Base-by-base conservation (phyloP, 2,888 invertebrate genomes). In the Physocephala rufipes region DNA sequence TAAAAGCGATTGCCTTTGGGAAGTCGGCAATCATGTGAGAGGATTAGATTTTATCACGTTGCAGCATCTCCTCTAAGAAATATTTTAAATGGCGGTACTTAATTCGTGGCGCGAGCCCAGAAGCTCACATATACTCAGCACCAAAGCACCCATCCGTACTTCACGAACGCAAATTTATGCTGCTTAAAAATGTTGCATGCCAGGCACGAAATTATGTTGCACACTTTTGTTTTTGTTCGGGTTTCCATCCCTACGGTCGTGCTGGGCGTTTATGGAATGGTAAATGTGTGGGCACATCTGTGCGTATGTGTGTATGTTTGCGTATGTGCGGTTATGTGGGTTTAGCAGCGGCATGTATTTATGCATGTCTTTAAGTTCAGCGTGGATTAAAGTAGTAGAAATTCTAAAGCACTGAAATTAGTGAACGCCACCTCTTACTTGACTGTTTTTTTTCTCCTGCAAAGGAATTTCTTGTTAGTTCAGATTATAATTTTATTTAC, bases 31-130 rank as follows among this genome's bases (percentile, higher is more conserved):
- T n/a, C n/a, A n/a, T n/a, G n/a, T n/a, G n/a, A n/a, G n/a, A n/a
- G n/a, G n/a, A n/a, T n/a, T n/a, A n/a, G 36, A 36, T 36, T 36
- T 36, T 36, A 9, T 36, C 36, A 36, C 36, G 36, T 36, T 36
- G 36, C 36, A 9, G 4, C 36, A 7, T 36, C 36, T 36, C 36
- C 36, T 36, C 36, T 9, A 47, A 61, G 68, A 51, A 62, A 61
- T 36, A 36, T 36, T 61, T 68, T 62, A 43, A 19, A 68, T 62
- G 30, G 19, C 49, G 51, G 68, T 24, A 62, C 62, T 68, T 68
- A 68, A 68, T 68, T 68, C 51, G 68, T 61, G 61, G 68, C 61
- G 62, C 62, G 16, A 55, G 24, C 45, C 43, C 67, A 63, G 51
- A 69, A 28, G 36, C 19, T n/a, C 62, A 43, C 45, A 1, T 45